Base-by-base conservation (phyloP, 1,140 invertebrate species). In the Drepana arcuata region DNA sequence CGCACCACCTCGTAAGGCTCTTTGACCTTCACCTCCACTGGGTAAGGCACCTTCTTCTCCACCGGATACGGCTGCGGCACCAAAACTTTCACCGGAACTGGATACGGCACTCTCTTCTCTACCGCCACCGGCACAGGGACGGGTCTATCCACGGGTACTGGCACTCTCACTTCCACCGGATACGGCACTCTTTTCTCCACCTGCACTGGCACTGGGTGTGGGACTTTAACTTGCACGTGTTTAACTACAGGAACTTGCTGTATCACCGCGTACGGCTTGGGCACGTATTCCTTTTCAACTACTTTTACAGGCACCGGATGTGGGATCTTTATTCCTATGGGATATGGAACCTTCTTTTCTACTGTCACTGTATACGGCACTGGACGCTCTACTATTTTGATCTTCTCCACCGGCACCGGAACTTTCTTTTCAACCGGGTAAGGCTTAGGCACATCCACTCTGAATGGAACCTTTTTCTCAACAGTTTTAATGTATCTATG, bases 291-390 rank as follows among this genome's bases (percentile, higher is more conserved):
- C 35, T 82, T 84, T 41, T 85, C 78, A 0, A 84, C 62, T 12
- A 85, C 83, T 55, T 85, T 84, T 2, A 84, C 67, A 6, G 79
- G 77, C 28, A 85, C 70, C 0, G 83, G 83, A 34, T 86, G 81
- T 3, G 86, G 86, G 2, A 86, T 73, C 44, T 77, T 86, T 41
- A 91, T 88, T 46, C 88, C 86, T 6, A 89, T 85, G 0, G 88
- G 84, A 58, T 87, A 89, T 1, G 88, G 88, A 1, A 89, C 83
- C 57, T 86, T 88, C 57, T 88, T 88, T 46, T 90, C 89, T 0
- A 90, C 87, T 7, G 79, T 81, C 0, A 91, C 87, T 2, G 84
- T 84, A 37, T 86, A 85, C 0, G 88, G 87, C 4, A 88, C 83
- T 1, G 84, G 85, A 54, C 90, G 89, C 48, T 91, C 88, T 0